Conservation (phyloP, 2,113 vertebrate species). For the Genyomyrus donnyi region DNA sequence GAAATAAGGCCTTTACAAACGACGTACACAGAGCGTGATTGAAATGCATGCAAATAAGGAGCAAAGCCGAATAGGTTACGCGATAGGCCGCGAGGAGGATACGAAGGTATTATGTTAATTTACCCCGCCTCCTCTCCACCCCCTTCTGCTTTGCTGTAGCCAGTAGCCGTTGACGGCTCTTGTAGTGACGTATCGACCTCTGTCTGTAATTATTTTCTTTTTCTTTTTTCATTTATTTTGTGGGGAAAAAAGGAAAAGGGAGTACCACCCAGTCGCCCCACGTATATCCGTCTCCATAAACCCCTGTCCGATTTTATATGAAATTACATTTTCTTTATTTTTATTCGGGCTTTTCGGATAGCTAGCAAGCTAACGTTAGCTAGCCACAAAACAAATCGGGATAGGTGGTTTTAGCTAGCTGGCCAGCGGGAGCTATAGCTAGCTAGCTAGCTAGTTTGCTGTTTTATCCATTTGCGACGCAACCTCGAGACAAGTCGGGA, state of each 20-base stretch:
- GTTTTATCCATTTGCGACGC: conserved; percentile 56
- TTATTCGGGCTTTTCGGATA: conserved; percentile 28
- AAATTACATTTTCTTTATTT: not conserved
- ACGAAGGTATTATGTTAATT: conserved; percentile 30
- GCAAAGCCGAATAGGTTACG: not conserved
- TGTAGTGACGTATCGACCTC: conserved; percentile 56
- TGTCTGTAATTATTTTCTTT: conserved; percentile 51
- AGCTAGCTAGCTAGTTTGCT: conserved; percentile 33
- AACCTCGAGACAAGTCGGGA: conserved; percentile 71
- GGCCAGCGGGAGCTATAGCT: conserved; percentile 34
- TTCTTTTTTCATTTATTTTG: conserved; percentile 58
- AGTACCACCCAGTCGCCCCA: conserved; percentile 55
- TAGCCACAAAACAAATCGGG: conserved; percentile 14
- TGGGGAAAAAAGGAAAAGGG: conserved; percentile 47
- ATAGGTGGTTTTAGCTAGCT: conserved; percentile 22
- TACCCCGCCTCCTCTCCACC: conserved; percentile 33
- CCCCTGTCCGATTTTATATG: conserved; percentile 21
- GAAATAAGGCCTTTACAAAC: not conserved
- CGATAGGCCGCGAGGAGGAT: conserved; percentile 21
- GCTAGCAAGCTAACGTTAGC: conserved; percentile 46
- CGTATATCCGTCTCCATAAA: conserved; percentile 31
- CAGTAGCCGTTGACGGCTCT: conserved; percentile 74
- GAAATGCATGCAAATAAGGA: conserved; percentile 20
- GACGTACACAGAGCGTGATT: not conserved
- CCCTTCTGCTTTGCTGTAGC: conserved; percentile 38